Evolutionary conservation across 1,140 invertebrate species (phyloP).

Genomic region (Wasmannia auropunctata): DNA sequence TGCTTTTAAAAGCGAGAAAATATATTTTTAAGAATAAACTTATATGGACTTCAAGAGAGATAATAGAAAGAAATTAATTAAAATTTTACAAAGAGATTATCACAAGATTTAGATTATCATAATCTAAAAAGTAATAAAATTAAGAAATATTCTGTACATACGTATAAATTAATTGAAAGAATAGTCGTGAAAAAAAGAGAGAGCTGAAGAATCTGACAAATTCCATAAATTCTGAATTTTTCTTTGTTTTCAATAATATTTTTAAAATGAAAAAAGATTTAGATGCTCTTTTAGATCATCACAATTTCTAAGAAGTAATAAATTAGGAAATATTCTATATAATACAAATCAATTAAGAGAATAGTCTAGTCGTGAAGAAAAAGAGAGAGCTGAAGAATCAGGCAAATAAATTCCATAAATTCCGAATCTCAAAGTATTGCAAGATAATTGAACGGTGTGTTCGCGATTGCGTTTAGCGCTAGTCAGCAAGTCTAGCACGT

Average conservation of each 20-base stretch:
- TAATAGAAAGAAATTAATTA: neutral
- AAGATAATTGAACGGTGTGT: neutral
- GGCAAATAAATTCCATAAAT: neutral
- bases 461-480: neutral
- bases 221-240: no score
- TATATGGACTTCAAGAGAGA: neutral
- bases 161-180: no score
- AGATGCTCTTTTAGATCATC: neutral
- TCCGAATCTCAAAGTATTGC: neutral
- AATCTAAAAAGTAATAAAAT: no score
- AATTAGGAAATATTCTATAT: neutral
- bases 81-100: neutral
- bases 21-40: neutral
- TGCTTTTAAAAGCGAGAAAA: neutral
- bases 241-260: neutral
- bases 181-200: no score
- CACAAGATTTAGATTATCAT: no score
- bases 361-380: neutral
- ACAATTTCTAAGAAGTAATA: neutral
- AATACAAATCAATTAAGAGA: neutral
- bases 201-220: no score
- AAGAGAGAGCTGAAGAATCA: neutral
- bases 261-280: neutral
- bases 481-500: conserved; percentile 4
- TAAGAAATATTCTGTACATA: no score